Base-by-base conservation (phyloP, 2,113 vertebrate species). In the Melanerpes aurifrons region DNA sequence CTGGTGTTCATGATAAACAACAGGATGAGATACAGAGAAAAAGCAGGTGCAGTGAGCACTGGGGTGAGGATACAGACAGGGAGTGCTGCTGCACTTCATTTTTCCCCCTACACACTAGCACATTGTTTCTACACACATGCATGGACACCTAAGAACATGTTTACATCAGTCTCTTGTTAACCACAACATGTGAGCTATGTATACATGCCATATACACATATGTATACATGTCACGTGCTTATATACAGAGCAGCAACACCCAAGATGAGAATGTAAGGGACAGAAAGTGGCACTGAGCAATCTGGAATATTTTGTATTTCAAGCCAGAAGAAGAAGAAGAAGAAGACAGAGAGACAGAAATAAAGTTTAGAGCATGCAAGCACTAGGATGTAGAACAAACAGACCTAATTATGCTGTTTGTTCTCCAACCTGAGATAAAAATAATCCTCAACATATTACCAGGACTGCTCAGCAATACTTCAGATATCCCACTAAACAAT, bases 381-480 rank as follows among this genome's bases (percentile, higher is more conserved):
- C 4, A 12, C 54, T 82, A 68, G 78, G 58, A 48, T 89, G 73
- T 91, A 67, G 84, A 92, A 85, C 91, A 94, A 85, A 79, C 12
- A 67, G 56, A 80, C 28, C 57, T 89, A 91, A 87, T 93, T 89
- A 80, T 47, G 69, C 82, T 94, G 75, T 86, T 92, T 91, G 61
- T 89, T 86, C 78, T 89, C 68, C 57, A 73, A 57, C 37, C 43
- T 57, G 61, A 90, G 91, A 89, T 59, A 79, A 92, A 94, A 91
- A 95, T 87, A 87, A 86, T 68, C 79, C 75, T 53, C 24, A 85
- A 69, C n/a, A 48, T 32, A 63, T 80, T 82, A 92, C 47, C 72
- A 80, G 61, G 47, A 61, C 75, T 70, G 35, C 58, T 83, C 79
- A 50, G 48, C 76, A 75, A 35, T 69, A n/a, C 64, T 59, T 67